Conservation (phyloP, 2,888 invertebrate genomes). For the Alsophila aescularia region DNA sequence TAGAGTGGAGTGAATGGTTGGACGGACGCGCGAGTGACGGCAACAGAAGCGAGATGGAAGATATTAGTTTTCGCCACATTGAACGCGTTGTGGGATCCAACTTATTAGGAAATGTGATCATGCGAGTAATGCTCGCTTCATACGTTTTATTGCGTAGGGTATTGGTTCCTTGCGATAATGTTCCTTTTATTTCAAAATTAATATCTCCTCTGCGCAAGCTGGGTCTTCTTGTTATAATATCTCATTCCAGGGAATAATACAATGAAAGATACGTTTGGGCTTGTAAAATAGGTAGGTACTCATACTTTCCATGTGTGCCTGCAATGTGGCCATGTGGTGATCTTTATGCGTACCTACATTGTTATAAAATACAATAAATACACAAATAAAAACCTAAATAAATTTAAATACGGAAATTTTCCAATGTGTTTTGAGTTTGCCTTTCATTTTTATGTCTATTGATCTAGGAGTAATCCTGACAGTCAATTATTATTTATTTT, state of each 20-base stretch:
- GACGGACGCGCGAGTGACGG: constrained; percentile 61
- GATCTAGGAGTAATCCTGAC: too few relatives aligned
- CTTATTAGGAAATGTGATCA: constrained; percentile 83
- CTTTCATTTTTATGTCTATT: too few relatives aligned
- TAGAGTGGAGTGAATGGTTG: constrained; percentile 60
- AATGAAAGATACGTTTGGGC: too few relatives aligned
- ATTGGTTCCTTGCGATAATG: constrained; percentile 67
- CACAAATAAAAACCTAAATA: too few relatives aligned
- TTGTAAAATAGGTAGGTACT: too few relatives aligned
- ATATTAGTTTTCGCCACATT: constrained; percentile 79
- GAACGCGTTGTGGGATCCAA: constrained; percentile 79
- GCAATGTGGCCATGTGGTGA: too few relatives aligned
- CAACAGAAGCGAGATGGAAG: constrained; percentile 56
- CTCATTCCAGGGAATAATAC: background rate
- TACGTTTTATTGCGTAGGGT: constrained; percentile 78
- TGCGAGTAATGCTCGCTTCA: constrained; percentile 80
- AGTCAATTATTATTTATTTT: background rate
- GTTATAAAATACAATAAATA: too few relatives aligned
- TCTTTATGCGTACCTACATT: too few relatives aligned
- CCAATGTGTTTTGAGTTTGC: too few relatives aligned
- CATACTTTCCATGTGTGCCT: too few relatives aligned
- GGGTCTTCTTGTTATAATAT: background rate
- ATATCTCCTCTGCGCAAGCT: constrained; percentile 31
- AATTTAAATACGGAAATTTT: too few relatives aligned
- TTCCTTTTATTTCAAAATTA: constrained; percentile 52